Percentiles rank a stretch among this genome's conserved stretches.
Conservation (phyloP, 2,113 vertebrate genomes). For the Paedocypris sp. region DNA sequence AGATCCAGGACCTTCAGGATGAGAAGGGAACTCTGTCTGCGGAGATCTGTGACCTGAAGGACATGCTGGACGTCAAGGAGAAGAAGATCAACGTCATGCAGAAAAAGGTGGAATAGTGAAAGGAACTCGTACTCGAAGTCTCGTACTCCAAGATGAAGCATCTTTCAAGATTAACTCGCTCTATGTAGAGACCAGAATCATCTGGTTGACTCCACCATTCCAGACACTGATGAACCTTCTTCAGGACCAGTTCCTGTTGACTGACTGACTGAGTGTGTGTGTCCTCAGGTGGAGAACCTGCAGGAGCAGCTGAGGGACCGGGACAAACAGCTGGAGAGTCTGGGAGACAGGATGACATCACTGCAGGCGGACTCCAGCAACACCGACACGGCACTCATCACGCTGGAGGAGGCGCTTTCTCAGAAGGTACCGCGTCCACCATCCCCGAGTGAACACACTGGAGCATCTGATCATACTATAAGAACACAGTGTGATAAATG, state of each 20-base stretch:
- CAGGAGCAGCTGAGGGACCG: constrained; percentile 95
- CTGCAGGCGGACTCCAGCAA: constrained; percentile 95
- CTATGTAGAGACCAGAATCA: too few relatives aligned
- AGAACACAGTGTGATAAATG: not conserved
- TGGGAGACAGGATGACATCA: constrained; percentile 88
- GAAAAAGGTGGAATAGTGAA: constrained; percentile 68
- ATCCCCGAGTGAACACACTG: constrained; percentile 18
- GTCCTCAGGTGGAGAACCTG: constrained; percentile 87
- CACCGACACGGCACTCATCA: constrained; percentile 87
- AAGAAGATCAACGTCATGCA: constrained; percentile 91
- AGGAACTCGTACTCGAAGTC: not conserved
- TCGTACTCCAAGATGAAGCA: not conserved
- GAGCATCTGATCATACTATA: not conserved
- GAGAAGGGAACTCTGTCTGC: constrained; percentile 90
- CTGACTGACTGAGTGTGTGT: constrained; percentile 32
- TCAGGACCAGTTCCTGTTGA: too few relatives aligned
- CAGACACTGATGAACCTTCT: not conserved
- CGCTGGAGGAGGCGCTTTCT: constrained; percentile 87
- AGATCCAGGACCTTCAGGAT: constrained; percentile 90
- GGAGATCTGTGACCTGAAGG: constrained; percentile 94
- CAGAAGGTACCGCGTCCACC: constrained; percentile 83
- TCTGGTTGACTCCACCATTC: not conserved
- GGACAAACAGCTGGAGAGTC: constrained; percentile 86
- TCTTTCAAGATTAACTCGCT: too few relatives aligned
- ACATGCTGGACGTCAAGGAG: constrained; percentile 98